Percentiles rank a stretch among this genome's conserved stretches.
Conservation (phyloP, 2,797 vertebrate genomes). For the Chaenodraco wilsoni region DNA sequence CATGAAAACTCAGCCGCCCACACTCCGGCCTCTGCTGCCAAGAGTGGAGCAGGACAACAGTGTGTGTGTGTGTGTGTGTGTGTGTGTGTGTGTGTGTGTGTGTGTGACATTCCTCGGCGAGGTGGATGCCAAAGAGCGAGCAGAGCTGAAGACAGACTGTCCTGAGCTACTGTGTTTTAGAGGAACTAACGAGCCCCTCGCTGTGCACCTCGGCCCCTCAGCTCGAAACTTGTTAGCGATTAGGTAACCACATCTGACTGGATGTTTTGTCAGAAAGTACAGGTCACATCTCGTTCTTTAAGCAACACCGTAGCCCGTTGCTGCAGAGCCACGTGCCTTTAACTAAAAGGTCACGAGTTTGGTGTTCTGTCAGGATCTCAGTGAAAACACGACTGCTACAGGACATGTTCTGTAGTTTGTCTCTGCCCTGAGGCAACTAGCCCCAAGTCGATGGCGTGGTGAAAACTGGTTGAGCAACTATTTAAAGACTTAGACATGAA, state of each 20-base stretch:
- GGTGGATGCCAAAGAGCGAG: slow-evolving; percentile 70
- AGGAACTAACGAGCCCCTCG: slow-evolving; percentile 65
- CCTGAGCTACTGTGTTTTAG: slow-evolving; percentile 70
- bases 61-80: slow-evolving; percentile 31
- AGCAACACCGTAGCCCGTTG: slow-evolving; percentile 9
- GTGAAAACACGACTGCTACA: slow-evolving; percentile 14
- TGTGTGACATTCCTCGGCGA: slow-evolving; percentile 73
- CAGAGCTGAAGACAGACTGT: slow-evolving; percentile 72
- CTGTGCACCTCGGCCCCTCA: slow-evolving; percentile 55
- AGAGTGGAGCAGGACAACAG: slow-evolving; percentile 66
- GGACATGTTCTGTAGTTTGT: slow-evolving; percentile 5
- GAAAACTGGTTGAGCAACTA: slow-evolving; percentile 26
- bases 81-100: slow-evolving; percentile 22
- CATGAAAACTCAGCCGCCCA: slow-evolving; percentile 81
- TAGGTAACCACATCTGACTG: slow-evolving; percentile 60
- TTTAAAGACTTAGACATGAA: slow-evolving; percentile 23
- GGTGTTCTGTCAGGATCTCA: slow-evolving; percentile 17
- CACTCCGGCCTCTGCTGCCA: slow-evolving; percentile 73
- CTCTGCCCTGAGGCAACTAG: background rate
- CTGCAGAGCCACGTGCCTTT: slow-evolving; percentile 38
- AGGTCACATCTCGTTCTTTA: slow-evolving; percentile 34
- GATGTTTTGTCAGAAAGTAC: slow-evolving; percentile 46
- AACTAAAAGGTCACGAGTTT: slow-evolving; percentile 38
- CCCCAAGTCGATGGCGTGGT: background rate
- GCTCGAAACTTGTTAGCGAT: slow-evolving; percentile 64